Conservation (phyloP, 2,888 invertebrate genomes). For the Oxytorus armatus region DNA sequence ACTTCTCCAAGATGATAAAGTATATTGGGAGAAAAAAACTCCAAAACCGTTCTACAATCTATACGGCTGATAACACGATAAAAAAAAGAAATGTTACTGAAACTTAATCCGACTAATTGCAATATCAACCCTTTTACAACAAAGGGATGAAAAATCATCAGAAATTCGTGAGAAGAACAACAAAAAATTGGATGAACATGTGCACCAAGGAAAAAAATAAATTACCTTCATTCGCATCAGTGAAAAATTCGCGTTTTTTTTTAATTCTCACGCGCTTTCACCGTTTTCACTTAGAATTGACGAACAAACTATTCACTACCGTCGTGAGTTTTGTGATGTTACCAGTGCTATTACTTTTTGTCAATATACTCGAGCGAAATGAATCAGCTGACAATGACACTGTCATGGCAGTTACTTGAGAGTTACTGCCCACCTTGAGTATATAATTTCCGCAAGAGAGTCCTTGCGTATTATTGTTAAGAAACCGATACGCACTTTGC, state of each 20-base stretch:
- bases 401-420: slow-evolving; percentile 49
- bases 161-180: neutral
- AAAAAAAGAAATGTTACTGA: no score
- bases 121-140: no score
- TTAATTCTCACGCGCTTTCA: slow-evolving; percentile 43
- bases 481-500: slow-evolving; percentile 39
- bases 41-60: neutral
- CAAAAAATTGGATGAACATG: neutral
- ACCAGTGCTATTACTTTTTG: slow-evolving; percentile 3
- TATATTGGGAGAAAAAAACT: no score
- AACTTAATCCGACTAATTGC: no score
- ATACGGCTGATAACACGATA: neutral
- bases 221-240: slow-evolving; percentile 37
- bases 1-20: no score
- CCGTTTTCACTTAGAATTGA: slow-evolving; percentile 18
- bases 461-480: no score
- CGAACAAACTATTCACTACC: slow-evolving; percentile 22
- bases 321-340: slow-evolving; percentile 44
- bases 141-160: no score
- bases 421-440: slow-evolving; percentile 32
- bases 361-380: slow-evolving; percentile 45
- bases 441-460: no score
- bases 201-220: neutral
- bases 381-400: slow-evolving; percentile 76
- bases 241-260: slow-evolving; percentile 2